Conservation (phyloP, 2,888 invertebrate species). For the Ditula angustiorana region DNA sequence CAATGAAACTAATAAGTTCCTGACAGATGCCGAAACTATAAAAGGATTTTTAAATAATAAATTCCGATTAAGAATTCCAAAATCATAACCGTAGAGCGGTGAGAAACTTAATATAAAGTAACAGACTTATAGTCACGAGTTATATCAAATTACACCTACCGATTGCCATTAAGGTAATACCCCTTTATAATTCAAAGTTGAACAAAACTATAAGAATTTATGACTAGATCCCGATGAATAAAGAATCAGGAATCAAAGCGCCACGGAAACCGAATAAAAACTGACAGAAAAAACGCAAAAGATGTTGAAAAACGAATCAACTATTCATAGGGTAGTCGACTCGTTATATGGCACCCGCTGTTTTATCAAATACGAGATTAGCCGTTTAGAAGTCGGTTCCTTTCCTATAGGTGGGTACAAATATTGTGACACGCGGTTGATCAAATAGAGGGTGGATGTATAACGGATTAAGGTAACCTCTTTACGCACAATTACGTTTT, state of each 20-base stretch:
- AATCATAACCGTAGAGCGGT: conserved; percentile 45
- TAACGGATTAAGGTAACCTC: conserved; percentile 66
- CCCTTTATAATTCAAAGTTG: conserved; percentile 81
- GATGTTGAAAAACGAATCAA: conserved; percentile 74
- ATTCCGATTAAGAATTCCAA: conserved; percentile 47
- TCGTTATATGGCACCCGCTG: conserved; percentile 77
- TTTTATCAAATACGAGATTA: conserved; percentile 83
- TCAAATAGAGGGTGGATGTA: conserved; percentile 66
- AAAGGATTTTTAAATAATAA: conserved; percentile 37
- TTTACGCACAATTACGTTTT: conserved; percentile 57
- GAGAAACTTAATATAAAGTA: conserved; percentile 64
- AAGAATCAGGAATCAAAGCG: conserved; percentile 81
- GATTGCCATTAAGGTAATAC: conserved; percentile 83
- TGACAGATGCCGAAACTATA: conserved; percentile 49
- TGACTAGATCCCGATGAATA: conserved; percentile 79
- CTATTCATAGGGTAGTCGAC: conserved; percentile 68
- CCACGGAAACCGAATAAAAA: conserved; percentile 75
- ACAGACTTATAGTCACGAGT: conserved; percentile 66
- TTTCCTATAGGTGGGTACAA: conserved; percentile 72
- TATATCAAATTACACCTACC: conserved; percentile 83
- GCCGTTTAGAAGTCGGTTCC: conserved; percentile 67
- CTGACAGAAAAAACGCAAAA: conserved; percentile 65
- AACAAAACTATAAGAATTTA: conserved; percentile 81
- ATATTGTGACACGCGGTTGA: conserved; percentile 78
- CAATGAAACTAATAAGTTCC: conserved; percentile 47